Percentiles rank a stretch among this genome's conserved stretches.
Evolutionary conservation across 1,140 invertebrate genomes (phyloP).

Genomic region (Listronotus bonariensis): DNA sequence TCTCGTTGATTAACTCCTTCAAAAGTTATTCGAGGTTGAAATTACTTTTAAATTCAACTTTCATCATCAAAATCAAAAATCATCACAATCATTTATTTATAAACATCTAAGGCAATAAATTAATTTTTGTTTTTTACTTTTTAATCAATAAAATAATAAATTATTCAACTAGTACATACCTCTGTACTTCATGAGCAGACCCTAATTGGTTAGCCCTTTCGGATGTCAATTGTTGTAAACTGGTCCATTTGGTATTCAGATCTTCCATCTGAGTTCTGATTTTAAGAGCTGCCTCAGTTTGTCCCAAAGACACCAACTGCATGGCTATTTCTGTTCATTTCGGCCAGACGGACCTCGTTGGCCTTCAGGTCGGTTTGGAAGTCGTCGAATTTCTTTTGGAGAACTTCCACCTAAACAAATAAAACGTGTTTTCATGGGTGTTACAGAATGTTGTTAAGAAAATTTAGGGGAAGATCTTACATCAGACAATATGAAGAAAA

Average conservation of each 20-base stretch:
- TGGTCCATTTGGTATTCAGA: conserved; percentile 92
- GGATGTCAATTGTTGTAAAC: conserved; percentile 85
- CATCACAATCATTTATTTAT: too few relatives aligned
- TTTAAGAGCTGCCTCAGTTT: conserved; percentile 97
- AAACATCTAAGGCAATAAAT: too few relatives aligned
- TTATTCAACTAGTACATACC: conserved; percentile 50
- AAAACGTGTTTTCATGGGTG: too few relatives aligned
- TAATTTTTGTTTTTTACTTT: too few relatives aligned
- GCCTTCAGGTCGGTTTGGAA: conserved; percentile 97
- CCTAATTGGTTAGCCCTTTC: conserved; percentile 93
- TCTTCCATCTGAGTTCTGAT: conserved; percentile 98
- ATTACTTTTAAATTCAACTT: too few relatives aligned
- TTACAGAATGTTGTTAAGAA: too few relatives aligned
- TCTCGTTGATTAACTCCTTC: too few relatives aligned
- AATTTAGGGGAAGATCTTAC: too few relatives aligned
- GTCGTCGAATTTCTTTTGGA: conserved; percentile 99
- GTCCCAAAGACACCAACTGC: conserved; percentile 92
- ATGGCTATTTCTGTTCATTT: conserved; percentile 98
- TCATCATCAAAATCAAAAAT: too few relatives aligned
- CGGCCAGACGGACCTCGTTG: conserved; percentile 94
- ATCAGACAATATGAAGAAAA: too few relatives aligned
- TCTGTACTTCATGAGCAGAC: conserved; percentile 97
- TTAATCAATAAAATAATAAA: too few relatives aligned
- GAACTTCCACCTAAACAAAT: conserved; percentile 78
- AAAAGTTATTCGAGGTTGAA: too few relatives aligned